These are phyloP conservation scores for Indicator maculatus DNA, from an alignment of 2,113 vertebrate species.

Conservation along the genomic window DNA sequence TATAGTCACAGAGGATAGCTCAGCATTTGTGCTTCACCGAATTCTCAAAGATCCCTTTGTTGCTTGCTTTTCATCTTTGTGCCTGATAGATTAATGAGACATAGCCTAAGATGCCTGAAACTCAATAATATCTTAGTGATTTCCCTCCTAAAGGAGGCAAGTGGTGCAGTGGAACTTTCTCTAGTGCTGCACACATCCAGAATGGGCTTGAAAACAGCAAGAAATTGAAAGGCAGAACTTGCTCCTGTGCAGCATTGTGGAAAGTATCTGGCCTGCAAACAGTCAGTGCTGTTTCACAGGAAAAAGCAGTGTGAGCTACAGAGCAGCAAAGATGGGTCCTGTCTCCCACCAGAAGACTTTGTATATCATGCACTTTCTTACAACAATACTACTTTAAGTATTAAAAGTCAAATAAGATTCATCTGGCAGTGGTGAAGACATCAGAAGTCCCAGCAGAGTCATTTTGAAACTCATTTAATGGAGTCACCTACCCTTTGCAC, in stretches of 20 bases:
- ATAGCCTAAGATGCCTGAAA: neutral
- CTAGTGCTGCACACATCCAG: neutral
- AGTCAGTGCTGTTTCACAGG: neutral
- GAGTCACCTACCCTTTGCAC: neutral
- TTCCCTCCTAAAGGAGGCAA: neutral
- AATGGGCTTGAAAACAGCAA: neutral
- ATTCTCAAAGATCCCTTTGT: neutral
- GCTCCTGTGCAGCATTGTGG: neutral
- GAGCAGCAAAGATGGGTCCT: neutral
- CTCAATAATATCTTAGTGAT: neutral
- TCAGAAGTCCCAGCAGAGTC: neutral
- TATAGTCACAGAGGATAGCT: neutral
- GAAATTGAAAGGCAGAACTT: neutral
- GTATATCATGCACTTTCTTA: neutral
- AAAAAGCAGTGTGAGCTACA: neutral
- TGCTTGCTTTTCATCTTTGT: neutral
- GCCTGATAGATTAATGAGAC: neutral
- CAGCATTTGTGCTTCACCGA: neutral
- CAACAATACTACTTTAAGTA: neutral
- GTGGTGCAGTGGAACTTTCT: neutral
- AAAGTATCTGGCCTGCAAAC: neutral
- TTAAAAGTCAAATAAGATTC: neutral
- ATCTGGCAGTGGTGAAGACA: neutral
- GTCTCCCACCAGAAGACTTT: neutral
- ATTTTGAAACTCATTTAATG: neutral